phyloP scores from a whole-genome alignment of 2,888 invertebrate species.

The Drosophila atroscutellata region DNA sequence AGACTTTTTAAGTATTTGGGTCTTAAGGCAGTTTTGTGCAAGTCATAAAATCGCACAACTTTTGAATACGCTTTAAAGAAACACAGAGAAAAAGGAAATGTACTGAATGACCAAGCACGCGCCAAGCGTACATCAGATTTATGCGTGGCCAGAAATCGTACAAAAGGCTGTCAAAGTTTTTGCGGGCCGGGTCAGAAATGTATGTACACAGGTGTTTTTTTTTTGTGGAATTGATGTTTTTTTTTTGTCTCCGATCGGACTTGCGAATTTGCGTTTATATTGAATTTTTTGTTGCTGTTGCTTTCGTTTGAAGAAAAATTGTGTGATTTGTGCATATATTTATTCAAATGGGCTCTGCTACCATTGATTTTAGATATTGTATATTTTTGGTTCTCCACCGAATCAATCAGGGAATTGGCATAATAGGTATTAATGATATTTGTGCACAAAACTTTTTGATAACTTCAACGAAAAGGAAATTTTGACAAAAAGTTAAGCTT shows the following conservation, averaged over 20 bases:
- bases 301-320: constrained; percentile 33
- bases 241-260: constrained; percentile 21
- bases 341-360: constrained; percentile 54
- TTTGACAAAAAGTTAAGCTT: not conserved
- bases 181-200: not conserved
- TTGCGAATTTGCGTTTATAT: constrained; percentile 70
- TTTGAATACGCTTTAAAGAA: constrained; percentile 18
- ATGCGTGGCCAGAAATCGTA: constrained; percentile 26
- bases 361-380: constrained; percentile 54
- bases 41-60: not conserved
- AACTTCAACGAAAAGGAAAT: not conserved
- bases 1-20: not conserved
- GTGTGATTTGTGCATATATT: constrained; percentile 71
- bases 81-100: constrained; percentile 18
- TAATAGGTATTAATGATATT: constrained; percentile 23
- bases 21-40: not conserved
- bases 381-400: constrained; percentile 6
- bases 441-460: not conserved
- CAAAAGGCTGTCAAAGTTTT: constrained; percentile 39
- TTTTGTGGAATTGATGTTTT: not conserved
- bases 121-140: constrained; percentile 40
- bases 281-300: constrained; percentile 45
- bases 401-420: constrained; percentile 20
- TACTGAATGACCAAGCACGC: constrained; percentile 16
- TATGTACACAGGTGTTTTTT: not conserved